Conservation (phyloP, 2,797 vertebrate species). For the Poecilia gillii region DNA sequence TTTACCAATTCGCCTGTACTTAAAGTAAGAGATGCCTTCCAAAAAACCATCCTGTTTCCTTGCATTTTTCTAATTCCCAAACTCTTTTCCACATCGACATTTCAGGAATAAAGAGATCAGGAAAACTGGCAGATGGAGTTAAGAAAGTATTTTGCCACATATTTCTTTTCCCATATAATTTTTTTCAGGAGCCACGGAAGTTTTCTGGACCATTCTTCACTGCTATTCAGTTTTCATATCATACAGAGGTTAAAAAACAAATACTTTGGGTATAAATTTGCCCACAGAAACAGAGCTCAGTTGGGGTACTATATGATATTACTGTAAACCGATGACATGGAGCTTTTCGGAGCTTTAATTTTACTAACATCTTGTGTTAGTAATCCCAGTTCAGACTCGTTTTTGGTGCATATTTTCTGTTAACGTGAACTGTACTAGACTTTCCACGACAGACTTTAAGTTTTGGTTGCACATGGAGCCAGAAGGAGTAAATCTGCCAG, state of each 20-base stretch:
- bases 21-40: slow-evolving; percentile 54
- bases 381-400: not conserved
- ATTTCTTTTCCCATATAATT: too few species aligned
- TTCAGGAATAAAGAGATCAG: not conserved
- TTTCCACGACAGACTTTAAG: not conserved
- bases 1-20: slow-evolving; percentile 30
- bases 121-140: not conserved
- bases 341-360: not conserved
- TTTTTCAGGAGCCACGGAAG: not conserved
- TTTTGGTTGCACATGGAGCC: not conserved
- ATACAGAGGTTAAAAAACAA: not conserved
- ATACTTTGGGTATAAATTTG: not conserved
- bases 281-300: not conserved
- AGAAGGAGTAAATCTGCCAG: not conserved
- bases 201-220: not conserved
- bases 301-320: not conserved
- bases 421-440: not conserved
- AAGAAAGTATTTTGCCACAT: not conserved
- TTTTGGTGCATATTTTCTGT: not conserved
- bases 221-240: not conserved
- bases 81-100: slow-evolving; percentile 11
- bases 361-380: not conserved
- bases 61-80: slow-evolving; percentile 8
- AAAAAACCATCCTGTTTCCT: slow-evolving; percentile 43
- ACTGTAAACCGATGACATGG: not conserved